Conservation (phyloP, 2,113 vertebrate species). For the Larimichthys crocea region DNA sequence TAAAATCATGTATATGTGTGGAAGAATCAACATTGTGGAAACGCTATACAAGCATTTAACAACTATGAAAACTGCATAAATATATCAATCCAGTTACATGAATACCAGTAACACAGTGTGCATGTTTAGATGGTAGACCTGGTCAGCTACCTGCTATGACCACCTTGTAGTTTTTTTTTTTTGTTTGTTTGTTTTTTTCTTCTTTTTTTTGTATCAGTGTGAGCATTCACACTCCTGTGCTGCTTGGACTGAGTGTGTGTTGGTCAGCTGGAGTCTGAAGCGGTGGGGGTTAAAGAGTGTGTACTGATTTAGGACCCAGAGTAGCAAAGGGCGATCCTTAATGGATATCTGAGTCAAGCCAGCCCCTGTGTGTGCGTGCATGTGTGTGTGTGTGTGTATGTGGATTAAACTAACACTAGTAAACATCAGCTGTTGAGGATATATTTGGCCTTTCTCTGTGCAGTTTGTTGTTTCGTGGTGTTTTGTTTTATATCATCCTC, state of each 20-base stretch:
- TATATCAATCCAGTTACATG: conserved; percentile 59
- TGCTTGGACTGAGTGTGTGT: conserved; percentile 42
- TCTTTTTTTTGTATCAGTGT: conserved; percentile 54
- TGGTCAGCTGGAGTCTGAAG: conserved; percentile 9
- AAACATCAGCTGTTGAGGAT: conserved; percentile 25
- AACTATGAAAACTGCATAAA: conserved; percentile 69
- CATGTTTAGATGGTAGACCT: conserved; percentile 59
- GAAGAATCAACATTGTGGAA: conserved; percentile 51
- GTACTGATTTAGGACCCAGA: conserved; percentile 36
- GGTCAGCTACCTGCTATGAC: conserved; percentile 52
- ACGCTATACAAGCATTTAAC: conserved; percentile 60
- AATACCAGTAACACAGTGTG: conserved; percentile 65
- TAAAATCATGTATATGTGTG: conserved; percentile 37
- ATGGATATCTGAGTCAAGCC: background rate
- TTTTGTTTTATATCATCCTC: background rate
- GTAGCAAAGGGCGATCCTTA: conserved; percentile 28
- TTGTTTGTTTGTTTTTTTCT: conserved; percentile 7
- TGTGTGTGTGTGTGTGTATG: conserved; percentile 28
- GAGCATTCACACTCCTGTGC: conserved; percentile 57
- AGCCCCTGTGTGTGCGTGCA: conserved; percentile 18
- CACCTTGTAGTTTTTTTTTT: conserved; percentile 19
- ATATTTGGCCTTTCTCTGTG: conserved; percentile 16
- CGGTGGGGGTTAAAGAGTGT: background rate
- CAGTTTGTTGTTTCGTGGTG: background rate
- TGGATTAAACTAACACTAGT: conserved; percentile 3